A percentile compares a stretch with the other conserved stretches of the same genome.
phyloP scores from a whole-genome alignment of 2,888 invertebrate genomes.

The Acrocyrtus sp. region DNA sequence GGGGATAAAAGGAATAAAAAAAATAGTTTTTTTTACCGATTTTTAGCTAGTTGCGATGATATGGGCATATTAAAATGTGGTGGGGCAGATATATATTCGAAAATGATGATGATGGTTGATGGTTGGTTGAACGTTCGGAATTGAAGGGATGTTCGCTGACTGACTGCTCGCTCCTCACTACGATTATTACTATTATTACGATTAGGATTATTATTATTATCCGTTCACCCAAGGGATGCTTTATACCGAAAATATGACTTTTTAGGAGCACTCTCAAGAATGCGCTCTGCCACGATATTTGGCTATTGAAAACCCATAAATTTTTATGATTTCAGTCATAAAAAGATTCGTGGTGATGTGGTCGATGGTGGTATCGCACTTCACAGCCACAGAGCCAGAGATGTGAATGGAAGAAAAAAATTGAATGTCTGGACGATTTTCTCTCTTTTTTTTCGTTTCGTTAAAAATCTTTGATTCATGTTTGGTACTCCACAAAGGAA shows the following conservation, averaged over 20 bases:
- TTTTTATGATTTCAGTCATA: constrained; percentile 62
- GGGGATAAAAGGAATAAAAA: background rate
- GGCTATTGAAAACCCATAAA: constrained; percentile 63
- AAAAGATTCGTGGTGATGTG: constrained; percentile 46
- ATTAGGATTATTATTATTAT: constrained; percentile 50
- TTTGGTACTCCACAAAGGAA: no score
- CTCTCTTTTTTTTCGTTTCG: no score
- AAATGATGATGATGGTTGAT: background rate
- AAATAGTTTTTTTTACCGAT: no score
- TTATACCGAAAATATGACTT: constrained; percentile 4
- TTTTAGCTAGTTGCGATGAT: background rate
- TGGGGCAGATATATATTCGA: no score
- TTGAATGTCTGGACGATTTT: no score
- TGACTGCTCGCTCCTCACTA: constrained; percentile 48
- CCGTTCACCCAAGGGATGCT: constrained; percentile 50
- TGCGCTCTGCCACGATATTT: constrained; percentile 30
- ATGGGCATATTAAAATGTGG: no score
- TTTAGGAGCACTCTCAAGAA: constrained; percentile 8
- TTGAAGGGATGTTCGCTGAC: constrained; percentile 2
- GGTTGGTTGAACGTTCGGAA: background rate
- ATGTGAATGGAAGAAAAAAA: background rate
- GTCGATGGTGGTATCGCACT: constrained; percentile 37
- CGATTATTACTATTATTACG: constrained; percentile 39
- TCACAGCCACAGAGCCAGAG: no score
- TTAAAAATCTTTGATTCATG: no score